Evolutionary conservation across 2,113 vertebrate genomes (phyloP).

Genomic region (Pleuronectes platessa): DNA sequence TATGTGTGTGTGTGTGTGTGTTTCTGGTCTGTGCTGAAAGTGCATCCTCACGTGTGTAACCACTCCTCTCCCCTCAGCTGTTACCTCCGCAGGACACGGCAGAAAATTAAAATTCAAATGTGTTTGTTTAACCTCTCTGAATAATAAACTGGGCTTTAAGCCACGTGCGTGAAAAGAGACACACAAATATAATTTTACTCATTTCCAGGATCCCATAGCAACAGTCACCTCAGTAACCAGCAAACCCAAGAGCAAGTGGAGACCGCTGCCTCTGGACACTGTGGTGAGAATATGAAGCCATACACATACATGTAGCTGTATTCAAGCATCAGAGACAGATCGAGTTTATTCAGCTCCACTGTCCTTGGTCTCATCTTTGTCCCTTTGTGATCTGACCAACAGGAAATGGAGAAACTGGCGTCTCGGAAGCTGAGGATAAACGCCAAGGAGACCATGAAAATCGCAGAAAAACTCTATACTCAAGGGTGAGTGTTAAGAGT

Average conservation of each 20-base stretch:
- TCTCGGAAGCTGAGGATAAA: slow-evolving; percentile 95
- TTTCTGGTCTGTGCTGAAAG: background rate
- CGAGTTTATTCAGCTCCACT: no score
- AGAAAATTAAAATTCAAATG: slow-evolving; percentile 9
- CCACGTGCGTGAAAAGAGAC: slow-evolving; percentile 14
- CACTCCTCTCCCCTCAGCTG: slow-evolving; percentile 15
- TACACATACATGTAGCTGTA: background rate
- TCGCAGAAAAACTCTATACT: slow-evolving; percentile 97
- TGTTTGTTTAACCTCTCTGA: slow-evolving; percentile 36
- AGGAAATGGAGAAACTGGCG: slow-evolving; percentile 97
- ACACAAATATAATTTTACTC: slow-evolving; percentile 47
- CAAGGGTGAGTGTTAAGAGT: slow-evolving; percentile 84
- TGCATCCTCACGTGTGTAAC: background rate
- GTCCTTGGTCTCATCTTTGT: background rate
- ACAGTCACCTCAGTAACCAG: slow-evolving; percentile 91
- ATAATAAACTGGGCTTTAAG: slow-evolving; percentile 46
- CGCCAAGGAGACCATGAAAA: slow-evolving; percentile 96
- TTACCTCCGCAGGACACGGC: background rate
- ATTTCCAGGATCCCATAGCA: slow-evolving; percentile 89
- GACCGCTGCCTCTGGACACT: slow-evolving; percentile 94
- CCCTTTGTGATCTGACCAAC: slow-evolving; percentile 19
- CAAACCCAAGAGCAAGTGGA: slow-evolving; percentile 98
- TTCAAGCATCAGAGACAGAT: background rate
- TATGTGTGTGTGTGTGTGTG: background rate
- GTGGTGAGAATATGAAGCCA: slow-evolving; percentile 86